Conservation (phyloP, 2,113 vertebrate species). For the Nerophis lumbriciformis region DNA sequence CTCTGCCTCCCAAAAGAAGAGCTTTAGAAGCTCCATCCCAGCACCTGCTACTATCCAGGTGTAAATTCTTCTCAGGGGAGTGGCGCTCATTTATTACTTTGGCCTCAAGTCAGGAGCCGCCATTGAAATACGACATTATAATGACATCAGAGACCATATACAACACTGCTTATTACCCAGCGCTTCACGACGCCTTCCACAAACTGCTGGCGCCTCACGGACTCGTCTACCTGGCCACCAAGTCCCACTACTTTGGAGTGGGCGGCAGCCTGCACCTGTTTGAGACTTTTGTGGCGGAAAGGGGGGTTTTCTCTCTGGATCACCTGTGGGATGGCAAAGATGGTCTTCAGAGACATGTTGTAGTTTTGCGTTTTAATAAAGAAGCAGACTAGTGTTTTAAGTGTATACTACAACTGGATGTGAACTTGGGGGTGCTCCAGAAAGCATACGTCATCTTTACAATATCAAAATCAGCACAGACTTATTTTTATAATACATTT, state of each 20-base stretch:
- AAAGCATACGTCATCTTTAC: too few species aligned
- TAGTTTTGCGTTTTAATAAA: constrained; percentile 78
- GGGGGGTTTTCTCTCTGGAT: constrained; percentile 70
- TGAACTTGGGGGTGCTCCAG: too few species aligned
- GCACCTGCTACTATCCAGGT: constrained; percentile 45
- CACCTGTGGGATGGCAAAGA: constrained; percentile 75
- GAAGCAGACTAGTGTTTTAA: background rate
- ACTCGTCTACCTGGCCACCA: constrained; percentile 83
- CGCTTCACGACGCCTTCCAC: constrained; percentile 77
- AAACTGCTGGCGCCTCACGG: constrained; percentile 74
- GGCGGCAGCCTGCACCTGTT: constrained; percentile 87
- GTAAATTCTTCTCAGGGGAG: constrained; percentile 88
- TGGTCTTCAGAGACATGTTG: constrained; percentile 83
- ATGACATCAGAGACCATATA: constrained; percentile 95
- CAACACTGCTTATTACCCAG: constrained; percentile 79
- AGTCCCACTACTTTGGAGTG: constrained; percentile 92
- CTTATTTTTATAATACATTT: too few species aligned
- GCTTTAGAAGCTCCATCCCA: constrained; percentile 32
- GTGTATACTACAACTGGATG: background rate
- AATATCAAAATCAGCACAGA: too few species aligned
- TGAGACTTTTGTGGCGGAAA: constrained; percentile 78
- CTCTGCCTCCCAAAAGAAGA: constrained; percentile 52
- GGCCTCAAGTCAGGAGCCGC: constrained; percentile 57
- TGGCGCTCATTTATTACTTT: constrained; percentile 82
- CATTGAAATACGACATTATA: constrained; percentile 82